Percentiles rank a stretch among this genome's conserved stretches.
Conservation (phyloP, 2,888 invertebrate genomes). For the Margaritifera margaritifera region DNA sequence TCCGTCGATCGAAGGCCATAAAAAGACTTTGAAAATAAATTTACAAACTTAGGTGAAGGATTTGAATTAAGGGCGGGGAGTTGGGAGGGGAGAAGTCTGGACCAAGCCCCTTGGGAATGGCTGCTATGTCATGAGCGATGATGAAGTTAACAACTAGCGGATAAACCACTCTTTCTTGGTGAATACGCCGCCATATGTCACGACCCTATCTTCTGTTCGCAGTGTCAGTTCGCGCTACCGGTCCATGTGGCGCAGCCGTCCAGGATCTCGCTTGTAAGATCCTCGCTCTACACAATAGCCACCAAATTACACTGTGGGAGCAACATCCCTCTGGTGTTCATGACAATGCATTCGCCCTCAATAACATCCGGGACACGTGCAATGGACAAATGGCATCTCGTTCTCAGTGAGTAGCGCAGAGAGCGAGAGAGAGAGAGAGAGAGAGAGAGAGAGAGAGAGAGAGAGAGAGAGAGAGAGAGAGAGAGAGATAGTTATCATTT, state of each 20-base stretch:
- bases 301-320: slow-evolving; percentile 36
- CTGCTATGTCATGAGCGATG: no score
- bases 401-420: not conserved
- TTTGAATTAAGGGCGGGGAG: no score
- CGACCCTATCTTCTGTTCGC: no score
- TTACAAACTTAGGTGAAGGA: no score
- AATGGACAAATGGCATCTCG: slow-evolving; percentile 26
- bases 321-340: slow-evolving; percentile 47
- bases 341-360: slow-evolving; percentile 50
- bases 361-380: slow-evolving; percentile 52
- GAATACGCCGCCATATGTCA: no score
- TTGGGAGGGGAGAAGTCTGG: no score
- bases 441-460: slow-evolving; percentile 8
- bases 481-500: slow-evolving; percentile 1
- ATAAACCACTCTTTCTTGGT: no score
- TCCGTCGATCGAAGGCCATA: no score
- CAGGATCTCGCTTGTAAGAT: slow-evolving; percentile 37
- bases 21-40: no score
- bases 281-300: slow-evolving; percentile 28
- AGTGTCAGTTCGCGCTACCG: no score
- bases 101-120: no score
- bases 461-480: slow-evolving; percentile 14
- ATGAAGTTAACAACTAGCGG: no score
- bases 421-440: slow-evolving; percentile 5
- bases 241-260: slow-evolving; percentile 5